Evolutionary conservation across 2,888 invertebrate species (phyloP).

Genomic region (Macaria liturata): DNA sequence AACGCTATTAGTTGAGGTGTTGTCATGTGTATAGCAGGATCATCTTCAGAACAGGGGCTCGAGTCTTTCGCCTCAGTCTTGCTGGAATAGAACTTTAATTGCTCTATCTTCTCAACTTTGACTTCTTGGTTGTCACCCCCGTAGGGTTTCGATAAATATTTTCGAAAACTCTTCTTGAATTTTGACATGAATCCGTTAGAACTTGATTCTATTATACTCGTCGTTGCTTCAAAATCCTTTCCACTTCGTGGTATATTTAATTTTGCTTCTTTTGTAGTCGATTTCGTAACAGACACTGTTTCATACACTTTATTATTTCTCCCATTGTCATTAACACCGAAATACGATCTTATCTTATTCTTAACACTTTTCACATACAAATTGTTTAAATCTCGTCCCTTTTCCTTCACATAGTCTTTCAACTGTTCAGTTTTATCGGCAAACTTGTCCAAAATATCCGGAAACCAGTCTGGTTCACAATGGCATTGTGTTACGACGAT

Average conservation of each 20-base stretch:
- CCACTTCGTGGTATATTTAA: no score
- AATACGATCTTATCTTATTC: conserved; percentile 59
- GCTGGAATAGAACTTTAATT: no score
- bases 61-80: conserved; percentile 36
- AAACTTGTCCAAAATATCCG: conserved; percentile 58
- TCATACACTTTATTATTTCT: conserved; percentile 47
- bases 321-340: conserved; percentile 41
- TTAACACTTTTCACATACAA: conserved; percentile 62
- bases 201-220: no score
- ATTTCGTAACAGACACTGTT: conserved; percentile 41
- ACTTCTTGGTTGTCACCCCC: no score
- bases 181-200: no score
- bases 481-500: conserved; percentile 47
- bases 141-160: no score
- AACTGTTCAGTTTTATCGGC: conserved; percentile 60
- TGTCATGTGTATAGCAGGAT: conserved; percentile 63
- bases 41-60: conserved; percentile 48
- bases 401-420: conserved; percentile 61
- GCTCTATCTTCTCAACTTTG: no score
- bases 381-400: conserved; percentile 56
- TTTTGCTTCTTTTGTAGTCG: no score
- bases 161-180: no score
- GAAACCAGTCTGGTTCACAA: conserved; percentile 56
- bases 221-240: no score
- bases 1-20: conserved; percentile 73